Evolutionary conservation across 2,888 invertebrate genomes (phyloP), one percentile per base, ranked within the genome.

Genomic region (Xylocampa areola): DNA sequence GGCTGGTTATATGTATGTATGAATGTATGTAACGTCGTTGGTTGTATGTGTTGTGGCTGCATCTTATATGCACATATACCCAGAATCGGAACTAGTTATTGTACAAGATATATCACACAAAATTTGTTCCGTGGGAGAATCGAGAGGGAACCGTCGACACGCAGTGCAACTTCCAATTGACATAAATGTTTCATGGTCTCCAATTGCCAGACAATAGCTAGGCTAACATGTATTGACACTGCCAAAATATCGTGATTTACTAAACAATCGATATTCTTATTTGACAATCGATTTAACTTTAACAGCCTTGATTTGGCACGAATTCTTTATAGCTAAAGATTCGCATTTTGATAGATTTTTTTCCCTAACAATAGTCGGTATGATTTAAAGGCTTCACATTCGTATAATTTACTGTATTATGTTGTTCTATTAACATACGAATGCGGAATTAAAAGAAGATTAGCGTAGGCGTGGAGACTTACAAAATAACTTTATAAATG

Each of bases 391-490:
- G 47, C 50, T 39, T 44, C n/a, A 5, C 2, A 53, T 41, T 53
- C 33, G 43, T 43, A 35, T 50, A 62, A 45, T 66, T 44, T 43
- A 37, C 47, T 40, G 21, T 40, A 29, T 53, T 51, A 55, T 50
- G 11, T 0, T 8, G 29, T 35, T 35, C 17, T 32, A 68, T 66
- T 62, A 55, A 23, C 47, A 67, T 44, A 60, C 4, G 27, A 53
- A 68, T 68, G 57, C 68, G 66, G 66, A 66, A 62, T 62, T 51
- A 35, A 8, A 13, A 4, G 7, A 16, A 27, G 0, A 19, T 29
- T n/a, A 2, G 50, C 55, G 66, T 66, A 36, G 66, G 66, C 14
- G 27, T 33, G 45, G 51, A 25, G 27, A 36, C 37, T 61, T 25
- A 16, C 19, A n/a, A 37, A 23, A 29, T 14, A 14, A 30, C 11